Percentiles rank a stretch among this genome's conserved stretches.
phyloP scores from a whole-genome alignment of 2,888 invertebrate species.

The Erynnis tages region DNA sequence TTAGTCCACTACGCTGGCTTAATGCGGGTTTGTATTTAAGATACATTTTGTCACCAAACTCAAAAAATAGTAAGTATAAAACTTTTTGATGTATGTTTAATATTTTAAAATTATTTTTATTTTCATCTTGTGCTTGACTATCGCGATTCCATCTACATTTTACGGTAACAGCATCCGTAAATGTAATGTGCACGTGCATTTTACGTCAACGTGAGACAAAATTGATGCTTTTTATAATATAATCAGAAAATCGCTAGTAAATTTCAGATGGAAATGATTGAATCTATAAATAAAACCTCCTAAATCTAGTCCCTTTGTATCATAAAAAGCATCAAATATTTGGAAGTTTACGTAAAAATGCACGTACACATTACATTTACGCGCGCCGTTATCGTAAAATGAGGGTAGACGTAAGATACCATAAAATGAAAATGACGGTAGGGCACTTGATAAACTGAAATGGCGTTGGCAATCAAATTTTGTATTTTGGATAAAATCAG shows the following conservation, averaged over 20 bases:
- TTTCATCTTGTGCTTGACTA: slow-evolving; percentile 2
- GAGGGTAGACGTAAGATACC: slow-evolving; percentile 18
- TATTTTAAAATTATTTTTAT: no score
- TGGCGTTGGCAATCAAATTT: slow-evolving; percentile 14
- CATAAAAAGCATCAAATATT: slow-evolving; percentile 6
- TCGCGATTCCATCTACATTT: slow-evolving; percentile 23
- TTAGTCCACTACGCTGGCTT: no score
- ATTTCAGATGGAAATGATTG: no score
- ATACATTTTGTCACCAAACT: no score
- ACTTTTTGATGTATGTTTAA: no score
- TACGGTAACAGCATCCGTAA: slow-evolving; percentile 29
- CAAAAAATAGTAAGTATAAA: no score
- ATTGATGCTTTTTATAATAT: slow-evolving; percentile 1
- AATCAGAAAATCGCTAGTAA: no score
- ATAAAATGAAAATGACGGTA: slow-evolving; percentile 4
- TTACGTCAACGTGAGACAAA: slow-evolving; percentile 18
- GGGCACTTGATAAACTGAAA: slow-evolving; percentile 8
- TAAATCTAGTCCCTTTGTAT: background rate
- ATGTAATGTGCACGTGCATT: slow-evolving; percentile 19
- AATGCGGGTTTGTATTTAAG: no score
- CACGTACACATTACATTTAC: slow-evolving; percentile 21
- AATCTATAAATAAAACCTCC: no score
- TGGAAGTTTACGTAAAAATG: slow-evolving; percentile 23
- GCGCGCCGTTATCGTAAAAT: slow-evolving; percentile 30
- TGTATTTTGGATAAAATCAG: slow-evolving; percentile 10